Base-by-base conservation (phyloP, 1,140 invertebrate species). In the Apis cerana region DNA sequence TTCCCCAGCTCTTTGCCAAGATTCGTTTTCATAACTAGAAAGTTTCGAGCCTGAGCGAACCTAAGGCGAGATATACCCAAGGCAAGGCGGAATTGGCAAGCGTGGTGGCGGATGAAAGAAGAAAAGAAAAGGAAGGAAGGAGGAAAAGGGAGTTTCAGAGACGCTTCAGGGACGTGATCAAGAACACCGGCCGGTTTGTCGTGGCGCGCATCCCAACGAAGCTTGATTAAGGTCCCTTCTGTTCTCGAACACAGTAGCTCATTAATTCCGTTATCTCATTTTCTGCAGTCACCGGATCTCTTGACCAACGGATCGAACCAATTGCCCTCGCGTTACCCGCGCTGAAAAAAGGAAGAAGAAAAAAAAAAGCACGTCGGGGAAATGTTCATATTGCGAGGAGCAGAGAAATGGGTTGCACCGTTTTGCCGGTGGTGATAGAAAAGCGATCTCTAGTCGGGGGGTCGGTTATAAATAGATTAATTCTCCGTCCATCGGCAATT, bases 221-320 rank as follows among this genome's bases (percentile, higher is more conserved):
- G 64, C 69, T 75, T 80, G 80, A 87, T 86, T 87, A 86, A 87
- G 81, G 69, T 72, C 70, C 75, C 75, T 75, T 87, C 65, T 59
- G 80, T 80, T 59, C 84, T 67, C 67, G 48, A 52, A 78, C 80
- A 85, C 64, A 75, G 80, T 61, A 65, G 77, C 71, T 87, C 85
- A 71, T 87, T 87, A 87, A 86, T 81, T 75, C 58, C n/a, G 75
- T 85, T 83, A 70, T 75, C 64, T 69, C 65, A 61, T 87, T 83
- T 77, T 79, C 50, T 72, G 43, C 62, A 48, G 69, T 70, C 84
- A 52, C 62, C 69, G 75, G 69, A 85, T 78, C 81, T 78, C 84
- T 86, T 64, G 80, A 68, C 64, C 80, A 23, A n/a, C 27, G 62
- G 21, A 59, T 61, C 72, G 54, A 54, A 81, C 50, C 80, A 58